Base-by-base conservation (phyloP, 2,797 vertebrate species). In the Cryptoblepharus egeriae region DNA sequence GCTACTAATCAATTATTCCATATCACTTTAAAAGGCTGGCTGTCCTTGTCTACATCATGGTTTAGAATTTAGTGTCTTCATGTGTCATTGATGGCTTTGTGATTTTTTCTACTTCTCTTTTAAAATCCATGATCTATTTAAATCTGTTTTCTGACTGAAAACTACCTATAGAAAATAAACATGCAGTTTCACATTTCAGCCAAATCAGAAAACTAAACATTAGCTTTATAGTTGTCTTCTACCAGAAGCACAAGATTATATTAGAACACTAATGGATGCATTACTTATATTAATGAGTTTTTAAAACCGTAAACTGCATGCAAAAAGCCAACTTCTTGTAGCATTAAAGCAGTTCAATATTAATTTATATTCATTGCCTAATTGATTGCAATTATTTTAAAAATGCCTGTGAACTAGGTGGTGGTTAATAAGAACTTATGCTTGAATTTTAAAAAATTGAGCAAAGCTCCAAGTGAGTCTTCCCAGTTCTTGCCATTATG, bases 361-460 rank as follows among this genome's bases (percentile, higher is more conserved):
- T 89, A 89, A 90, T 95, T 93, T 92, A 77, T 75, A 93, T 92
- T 93, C 91, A n/a, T 64, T 82, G 86, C 84, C 85, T 82, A 93
- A 88, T 89, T 92, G 89, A 85, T 81, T 85, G 65, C 73, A 77
- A 86, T 93, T 93, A 95, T 81, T 84, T 92, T 92, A 85, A 89
- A 94, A 92, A 91, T 81, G 89, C 77, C 84, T 89, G 49, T 37
- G 84, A 92, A 91, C 89, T 91, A 85, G 85, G 52, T 22, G 86
- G 90, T 90, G 85, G 88, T 93, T 91, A 86, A 92, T 58, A 73
- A 64, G 49, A 74, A 10, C 58, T 67, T 75, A 60, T 68, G 9
- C 13, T 37, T 32, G 22, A 81, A 73, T 74, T 26, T n/a, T 42
- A 42, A 42, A 42, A 42, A 16, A 4, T 13, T 9, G 20, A n/a